Evolutionary conservation across 2,797 vertebrate genomes (phyloP).

Genomic region (Sparidentex hasta): DNA sequence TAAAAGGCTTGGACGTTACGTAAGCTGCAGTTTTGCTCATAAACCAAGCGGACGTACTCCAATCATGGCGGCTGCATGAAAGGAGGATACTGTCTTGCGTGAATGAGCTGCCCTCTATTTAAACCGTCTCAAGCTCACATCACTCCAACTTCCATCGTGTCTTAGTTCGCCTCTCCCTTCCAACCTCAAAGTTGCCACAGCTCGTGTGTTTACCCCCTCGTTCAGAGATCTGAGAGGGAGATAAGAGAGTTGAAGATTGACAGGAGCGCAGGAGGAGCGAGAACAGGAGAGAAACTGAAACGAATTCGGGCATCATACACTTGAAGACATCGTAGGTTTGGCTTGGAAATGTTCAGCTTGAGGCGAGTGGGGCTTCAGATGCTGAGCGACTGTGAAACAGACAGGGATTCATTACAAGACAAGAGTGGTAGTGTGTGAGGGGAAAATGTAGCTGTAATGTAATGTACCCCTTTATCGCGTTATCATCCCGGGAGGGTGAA

Average conservation of each 20-base stretch:
- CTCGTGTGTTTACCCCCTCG: not conserved
- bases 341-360: conserved; percentile 28
- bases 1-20: conserved; percentile 66
- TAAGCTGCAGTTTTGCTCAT: conserved; percentile 50
- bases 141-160: conserved; percentile 42
- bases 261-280: not conserved
- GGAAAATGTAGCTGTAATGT: conserved; percentile 44
- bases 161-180: conserved; percentile 26
- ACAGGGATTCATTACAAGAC: conserved; percentile 58
- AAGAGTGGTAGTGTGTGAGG: conserved; percentile 42
- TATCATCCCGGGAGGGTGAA: conserved; percentile 38
- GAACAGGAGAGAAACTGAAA: not conserved
- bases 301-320: not conserved
- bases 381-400: conserved; percentile 33
- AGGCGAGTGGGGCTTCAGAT: conserved; percentile 28
- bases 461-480: conserved; percentile 44
- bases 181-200: conserved; percentile 28
- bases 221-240: conserved; percentile 21
- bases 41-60: conserved; percentile 42
- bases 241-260: conserved; percentile 17
- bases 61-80: conserved; percentile 51
- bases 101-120: conserved; percentile 63
- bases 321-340: conserved; percentile 18
- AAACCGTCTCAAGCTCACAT: conserved; percentile 31
- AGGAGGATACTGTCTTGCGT: conserved; percentile 61